phyloP scores from a whole-genome alignment of 2,888 invertebrate genomes.

The Tethea ocularis region DNA sequence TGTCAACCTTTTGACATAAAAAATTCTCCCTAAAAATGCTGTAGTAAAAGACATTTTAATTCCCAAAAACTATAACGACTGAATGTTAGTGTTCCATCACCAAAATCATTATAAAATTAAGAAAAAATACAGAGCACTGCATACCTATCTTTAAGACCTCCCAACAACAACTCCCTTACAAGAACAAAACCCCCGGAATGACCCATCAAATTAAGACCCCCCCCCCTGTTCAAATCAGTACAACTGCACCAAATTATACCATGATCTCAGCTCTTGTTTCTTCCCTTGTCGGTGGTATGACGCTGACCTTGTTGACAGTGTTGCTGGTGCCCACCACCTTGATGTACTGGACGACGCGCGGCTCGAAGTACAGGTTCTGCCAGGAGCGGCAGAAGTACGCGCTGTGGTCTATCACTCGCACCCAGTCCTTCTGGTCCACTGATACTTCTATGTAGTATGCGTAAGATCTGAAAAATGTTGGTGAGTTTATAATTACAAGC shows the following conservation, averaged over 20 bases:
- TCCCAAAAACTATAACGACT: too few species aligned
- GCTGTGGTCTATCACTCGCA: slow-evolving; percentile 95
- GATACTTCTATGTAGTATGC: slow-evolving; percentile 97
- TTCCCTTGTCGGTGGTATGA: slow-evolving; percentile 1
- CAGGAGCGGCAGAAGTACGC: slow-evolving; percentile 97
- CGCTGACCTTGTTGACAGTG: slow-evolving; percentile 93
- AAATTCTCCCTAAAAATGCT: too few species aligned
- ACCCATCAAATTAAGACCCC: not conserved
- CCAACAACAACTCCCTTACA: not conserved
- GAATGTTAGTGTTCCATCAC: not conserved
- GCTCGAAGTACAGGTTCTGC: slow-evolving; percentile 97
- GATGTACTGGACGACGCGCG: slow-evolving; percentile 93
- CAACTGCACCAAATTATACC: not conserved
- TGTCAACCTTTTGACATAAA: too few species aligned
- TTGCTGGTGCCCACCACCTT: slow-evolving; percentile 95
- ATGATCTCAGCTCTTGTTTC: slow-evolving; percentile 3
- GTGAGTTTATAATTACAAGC: too few species aligned
- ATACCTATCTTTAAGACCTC: not conserved
- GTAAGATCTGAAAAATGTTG: slow-evolving; percentile 89
- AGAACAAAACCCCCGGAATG: not conserved
- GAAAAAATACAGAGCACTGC: not conserved
- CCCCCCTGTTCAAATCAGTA: not conserved
- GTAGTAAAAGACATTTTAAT: too few species aligned
- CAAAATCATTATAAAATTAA: too few species aligned
- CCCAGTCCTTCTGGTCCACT: slow-evolving; percentile 98